Percentiles rank a stretch among this genome's conserved stretches.
Conservation (phyloP, 2,113 vertebrate species). For the Solea solea region DNA sequence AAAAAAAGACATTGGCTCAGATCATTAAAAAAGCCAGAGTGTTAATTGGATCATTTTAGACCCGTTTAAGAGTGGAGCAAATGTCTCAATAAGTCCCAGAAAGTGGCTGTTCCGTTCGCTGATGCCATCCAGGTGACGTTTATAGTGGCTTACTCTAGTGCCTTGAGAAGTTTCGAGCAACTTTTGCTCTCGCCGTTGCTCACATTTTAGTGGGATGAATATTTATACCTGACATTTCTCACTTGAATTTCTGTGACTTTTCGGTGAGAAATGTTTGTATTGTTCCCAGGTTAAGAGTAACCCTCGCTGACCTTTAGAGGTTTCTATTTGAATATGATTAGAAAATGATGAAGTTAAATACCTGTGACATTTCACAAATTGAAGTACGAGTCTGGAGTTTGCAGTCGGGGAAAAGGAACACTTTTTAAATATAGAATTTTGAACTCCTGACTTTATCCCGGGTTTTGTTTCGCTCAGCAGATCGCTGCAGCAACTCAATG, state of each 20-base stretch:
- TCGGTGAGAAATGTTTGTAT: slow-evolving; percentile 42
- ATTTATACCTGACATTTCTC: slow-evolving; percentile 71
- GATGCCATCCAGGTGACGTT: slow-evolving; percentile 19
- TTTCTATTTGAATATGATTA: slow-evolving; percentile 69
- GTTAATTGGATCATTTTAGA: slow-evolving; percentile 61
- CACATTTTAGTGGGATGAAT: slow-evolving; percentile 14
- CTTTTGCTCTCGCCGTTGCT: slow-evolving; percentile 9
- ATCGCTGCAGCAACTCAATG: slow-evolving; percentile 18
- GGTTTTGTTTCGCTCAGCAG: slow-evolving; percentile 16
- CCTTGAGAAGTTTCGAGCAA: slow-evolving; percentile 29
- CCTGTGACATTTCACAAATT: slow-evolving; percentile 76
- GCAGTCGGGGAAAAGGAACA: slow-evolving; percentile 55
- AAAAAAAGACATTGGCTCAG: slow-evolving; percentile 12
- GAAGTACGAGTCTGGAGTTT: slow-evolving; percentile 37
- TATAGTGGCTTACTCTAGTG: slow-evolving; percentile 9
- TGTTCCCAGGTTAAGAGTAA: slow-evolving; percentile 53
- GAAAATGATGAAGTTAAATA: slow-evolving; percentile 65
- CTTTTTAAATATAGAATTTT: slow-evolving; percentile 48
- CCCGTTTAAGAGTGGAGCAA: slow-evolving; percentile 44
- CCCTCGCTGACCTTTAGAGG: slow-evolving; percentile 69
- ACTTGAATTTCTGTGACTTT: slow-evolving; percentile 58
- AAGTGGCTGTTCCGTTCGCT: slow-evolving; percentile 30
- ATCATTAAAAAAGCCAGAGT: slow-evolving; percentile 45
- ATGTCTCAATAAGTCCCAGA: slow-evolving; percentile 46
- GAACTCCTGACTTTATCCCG: slow-evolving; percentile 22